Conservation (phyloP, 2,888 invertebrate species). For the Calameuta pallipes region DNA sequence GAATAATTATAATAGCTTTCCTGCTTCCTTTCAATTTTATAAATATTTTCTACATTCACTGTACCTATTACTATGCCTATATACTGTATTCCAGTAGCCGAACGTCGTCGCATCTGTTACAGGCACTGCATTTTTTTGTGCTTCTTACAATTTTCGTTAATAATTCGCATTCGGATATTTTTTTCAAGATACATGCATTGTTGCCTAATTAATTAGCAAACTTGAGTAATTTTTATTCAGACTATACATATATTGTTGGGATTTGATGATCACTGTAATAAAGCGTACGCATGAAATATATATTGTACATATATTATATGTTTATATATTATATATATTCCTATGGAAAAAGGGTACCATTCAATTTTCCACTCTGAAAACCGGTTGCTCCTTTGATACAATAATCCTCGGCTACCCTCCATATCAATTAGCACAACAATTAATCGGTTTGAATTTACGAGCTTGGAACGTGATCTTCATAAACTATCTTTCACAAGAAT, state of each 20-base stretch:
- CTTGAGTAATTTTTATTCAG: background rate
- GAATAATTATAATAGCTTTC: background rate
- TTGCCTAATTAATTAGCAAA: background rate
- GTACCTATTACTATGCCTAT: background rate
- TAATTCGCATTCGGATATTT: background rate
- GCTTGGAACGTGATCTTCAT: background rate
- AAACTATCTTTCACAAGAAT: background rate
- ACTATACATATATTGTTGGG: background rate
- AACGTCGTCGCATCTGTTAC: background rate
- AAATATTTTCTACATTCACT: background rate
- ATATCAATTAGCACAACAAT: background rate
- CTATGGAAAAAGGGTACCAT: background rate
- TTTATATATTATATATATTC: no score
- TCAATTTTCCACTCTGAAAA: background rate
- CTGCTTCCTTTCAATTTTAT: background rate
- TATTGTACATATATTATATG: no score
- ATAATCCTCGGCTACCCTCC: background rate
- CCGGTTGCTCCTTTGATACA: background rate
- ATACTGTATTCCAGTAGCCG: background rate
- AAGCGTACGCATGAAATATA: background rate
- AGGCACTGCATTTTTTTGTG: background rate
- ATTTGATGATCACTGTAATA: background rate
- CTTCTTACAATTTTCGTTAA: background rate
- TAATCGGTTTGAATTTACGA: background rate
- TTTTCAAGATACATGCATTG: background rate